phyloP scores from a whole-genome alignment of 53 echinoderm and acorn worm genomes.

The Actinopyga echinites region DNA sequence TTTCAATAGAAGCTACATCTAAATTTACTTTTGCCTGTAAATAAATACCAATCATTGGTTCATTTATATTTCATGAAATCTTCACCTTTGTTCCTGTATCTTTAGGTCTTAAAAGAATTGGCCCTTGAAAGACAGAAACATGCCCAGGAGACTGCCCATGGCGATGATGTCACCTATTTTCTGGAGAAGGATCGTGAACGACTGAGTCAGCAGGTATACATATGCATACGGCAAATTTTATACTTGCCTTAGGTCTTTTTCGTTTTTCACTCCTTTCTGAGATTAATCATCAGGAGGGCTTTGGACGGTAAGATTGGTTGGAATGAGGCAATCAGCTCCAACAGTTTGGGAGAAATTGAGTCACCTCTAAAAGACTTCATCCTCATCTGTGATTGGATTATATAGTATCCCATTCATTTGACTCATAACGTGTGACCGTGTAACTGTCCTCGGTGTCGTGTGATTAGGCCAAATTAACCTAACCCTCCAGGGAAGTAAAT shows the following conservation, averaged over 20 bases:
- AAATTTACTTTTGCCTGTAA: too few species aligned
- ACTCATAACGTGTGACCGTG: neutral
- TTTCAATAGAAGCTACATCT: too few species aligned
- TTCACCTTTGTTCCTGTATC: neutral
- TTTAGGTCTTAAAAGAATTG: constrained; percentile 74
- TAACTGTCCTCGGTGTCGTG: too few species aligned
- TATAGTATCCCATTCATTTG: neutral
- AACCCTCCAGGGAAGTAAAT: too few species aligned
- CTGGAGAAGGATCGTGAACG: constrained; percentile 96
- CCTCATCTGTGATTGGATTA: constrained; percentile 20
- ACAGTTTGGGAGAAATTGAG: constrained; percentile 25
- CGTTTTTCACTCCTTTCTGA: neutral
- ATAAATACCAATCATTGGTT: neutral
- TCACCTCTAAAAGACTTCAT: neutral
- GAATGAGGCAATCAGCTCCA: constrained; percentile 28
- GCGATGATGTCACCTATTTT: constrained; percentile 97
- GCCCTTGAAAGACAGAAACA: constrained; percentile 87
- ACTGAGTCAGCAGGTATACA: constrained; percentile 86
- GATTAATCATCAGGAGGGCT: constrained; percentile 21
- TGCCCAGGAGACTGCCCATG: constrained; percentile 94
- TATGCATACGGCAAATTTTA: neutral
- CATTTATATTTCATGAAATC: constrained; percentile 23
- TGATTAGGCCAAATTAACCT: too few species aligned
- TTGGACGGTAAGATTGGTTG: neutral
- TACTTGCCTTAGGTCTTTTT: neutral